Base-by-base conservation (phyloP, 2,113 vertebrate species). In the Aramus guarauna region DNA sequence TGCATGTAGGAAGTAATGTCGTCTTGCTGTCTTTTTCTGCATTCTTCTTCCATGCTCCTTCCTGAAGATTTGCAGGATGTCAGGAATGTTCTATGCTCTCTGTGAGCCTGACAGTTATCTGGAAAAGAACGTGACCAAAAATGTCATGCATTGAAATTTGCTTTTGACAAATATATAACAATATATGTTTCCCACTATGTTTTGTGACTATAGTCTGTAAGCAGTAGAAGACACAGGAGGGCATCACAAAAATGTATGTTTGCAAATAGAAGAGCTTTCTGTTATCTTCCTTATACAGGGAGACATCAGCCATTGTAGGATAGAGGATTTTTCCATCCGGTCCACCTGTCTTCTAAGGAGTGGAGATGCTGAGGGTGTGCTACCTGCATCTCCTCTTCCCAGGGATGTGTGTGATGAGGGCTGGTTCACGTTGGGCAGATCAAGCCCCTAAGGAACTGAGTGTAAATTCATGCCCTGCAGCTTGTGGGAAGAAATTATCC, bases 1-100 rank as follows among this genome's bases (percentile, higher is more conserved):
- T 5, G 27, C 7, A 4, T 0, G 0, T 3, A 58, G 59, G 53
- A 68, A 78, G 62, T 11, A 60, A 60, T 1, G 4, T 55, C 34
- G 84, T 62, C 73, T 72, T 1, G 0, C 41, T 45, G 37, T 12
- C 48, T 76, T 81, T 45, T 74, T 53, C 59, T 63, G 47, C 30
- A 22, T 4, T 77, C 30, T 62, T 77, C 60, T 55, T 77, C 59
- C 2, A 1, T 17, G 39, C 5, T 48, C 17, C 17, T 68, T 76
- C 48, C 20, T 72, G 47, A 69, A 78, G 30, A 52, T 36, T 37
- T 77, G 26, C 41, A 84, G 59, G 41, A 47, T 53, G 66, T 74
- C 59, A 88, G 64, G 63, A 85, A 59, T 48, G 27, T 4, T 32
- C 22, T 20, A 1, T 15, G 9, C 6, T 76, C 27, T 32, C 22